Evolutionary conservation across 2,797 vertebrate genomes (phyloP), one percentile per base, ranked within the genome.

Genomic region (Paguma larvata): DNA sequence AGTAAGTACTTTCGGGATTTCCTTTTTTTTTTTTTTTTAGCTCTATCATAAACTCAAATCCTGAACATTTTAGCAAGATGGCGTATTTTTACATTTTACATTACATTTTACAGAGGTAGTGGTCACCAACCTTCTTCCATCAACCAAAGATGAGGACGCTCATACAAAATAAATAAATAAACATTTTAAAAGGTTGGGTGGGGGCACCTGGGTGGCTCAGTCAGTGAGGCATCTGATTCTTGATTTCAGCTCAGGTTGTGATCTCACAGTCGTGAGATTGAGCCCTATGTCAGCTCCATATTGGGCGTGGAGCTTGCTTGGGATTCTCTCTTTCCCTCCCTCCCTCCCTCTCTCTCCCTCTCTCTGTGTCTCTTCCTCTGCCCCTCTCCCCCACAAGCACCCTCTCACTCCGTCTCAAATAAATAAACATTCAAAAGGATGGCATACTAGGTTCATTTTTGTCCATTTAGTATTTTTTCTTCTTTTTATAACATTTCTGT

Each of bases 1-100:
- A 98, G 99, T 99, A 97, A 99, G 98, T 96, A 90, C 63, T 53
- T 93, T 23, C 84, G 59, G 34, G 5, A 77, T 48, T 94, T n/a
- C 3, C 1, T 32, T 10, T 23, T 59, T 59, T 23, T 23, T 21
- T 48, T 46, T 46, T 48, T 38, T 3, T 48, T 59, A 75, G 56
- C 18, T 12, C 34, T 63, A 13, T 96, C 44, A 18, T 56, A 38
- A 87, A 62, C 30, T 34, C 21, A 86, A 91, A 83, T 62, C 25
- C 23, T 68, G 46, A 82, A 23, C 38, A 89, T 18, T 34, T 16
- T 41, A 87, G 19, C 9, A 48, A 68, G 32, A 18, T 23, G 30
- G 15, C 63, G 18, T 72, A 30, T 51, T 83, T 86, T 89, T 84
- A 75, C 53, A 79, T 32, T 12, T 46, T 75, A 30, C 9, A 75